Evolutionary conservation across 2,888 invertebrate species (phyloP).

Genomic region (Sceliomorpha sp.): DNA sequence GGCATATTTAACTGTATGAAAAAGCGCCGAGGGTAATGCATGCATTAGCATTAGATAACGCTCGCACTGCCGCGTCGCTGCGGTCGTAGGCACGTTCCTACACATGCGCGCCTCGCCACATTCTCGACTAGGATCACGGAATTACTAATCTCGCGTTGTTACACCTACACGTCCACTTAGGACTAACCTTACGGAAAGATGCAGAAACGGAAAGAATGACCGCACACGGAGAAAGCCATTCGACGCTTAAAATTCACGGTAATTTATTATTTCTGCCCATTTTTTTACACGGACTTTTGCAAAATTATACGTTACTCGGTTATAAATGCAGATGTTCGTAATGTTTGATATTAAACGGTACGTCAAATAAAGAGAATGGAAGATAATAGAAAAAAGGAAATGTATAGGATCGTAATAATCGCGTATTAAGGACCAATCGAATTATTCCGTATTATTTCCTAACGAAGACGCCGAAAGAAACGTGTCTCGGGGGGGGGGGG

Average conservation of each 20-base stretch:
- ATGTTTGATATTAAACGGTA: too few relatives aligned
- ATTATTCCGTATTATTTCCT: too few relatives aligned
- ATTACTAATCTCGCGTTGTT: slow-evolving; percentile 39
- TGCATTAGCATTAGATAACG: slow-evolving; percentile 52
- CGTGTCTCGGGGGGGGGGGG: too few relatives aligned
- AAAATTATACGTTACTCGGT: too few relatives aligned
- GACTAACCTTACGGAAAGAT: slow-evolving; percentile 21
- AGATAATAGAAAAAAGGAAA: too few relatives aligned
- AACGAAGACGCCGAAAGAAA: too few relatives aligned
- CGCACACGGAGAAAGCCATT: slow-evolving; percentile 17
- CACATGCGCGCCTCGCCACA: slow-evolving; percentile 19
- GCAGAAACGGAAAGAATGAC: slow-evolving; percentile 8
- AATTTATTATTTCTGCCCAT: slow-evolving; percentile 16
- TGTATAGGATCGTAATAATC: too few relatives aligned
- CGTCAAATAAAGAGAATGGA: too few relatives aligned
- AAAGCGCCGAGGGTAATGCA: slow-evolving; percentile 38
- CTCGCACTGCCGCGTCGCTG: slow-evolving; percentile 25
- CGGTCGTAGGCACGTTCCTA: slow-evolving; percentile 28
- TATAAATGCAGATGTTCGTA: too few relatives aligned
- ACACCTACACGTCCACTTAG: slow-evolving; percentile 42
- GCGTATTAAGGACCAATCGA: too few relatives aligned
- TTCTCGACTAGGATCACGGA: slow-evolving; percentile 22
- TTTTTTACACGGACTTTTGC: neutral
- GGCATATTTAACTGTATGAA: slow-evolving; percentile 39
- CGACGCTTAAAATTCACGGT: slow-evolving; percentile 25